phyloP scores from a whole-genome alignment of 92 coral and sea anemone genomes.

The Pocillopora meandrina region DNA sequence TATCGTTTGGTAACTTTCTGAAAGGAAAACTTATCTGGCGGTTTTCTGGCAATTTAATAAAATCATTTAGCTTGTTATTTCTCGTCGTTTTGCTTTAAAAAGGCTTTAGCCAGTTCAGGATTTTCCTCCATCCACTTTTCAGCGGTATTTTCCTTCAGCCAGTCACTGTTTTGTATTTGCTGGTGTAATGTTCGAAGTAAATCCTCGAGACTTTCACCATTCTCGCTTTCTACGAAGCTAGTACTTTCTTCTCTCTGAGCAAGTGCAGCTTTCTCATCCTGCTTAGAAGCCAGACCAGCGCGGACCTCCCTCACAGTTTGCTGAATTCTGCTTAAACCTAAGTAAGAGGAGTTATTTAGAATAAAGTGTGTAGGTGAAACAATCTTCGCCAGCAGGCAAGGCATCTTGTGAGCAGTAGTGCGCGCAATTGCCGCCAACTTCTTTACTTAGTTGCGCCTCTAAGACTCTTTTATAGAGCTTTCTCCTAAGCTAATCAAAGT shows the following conservation, averaged over 20 bases:
- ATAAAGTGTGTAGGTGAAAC: neutral
- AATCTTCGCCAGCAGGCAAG: too few species aligned
- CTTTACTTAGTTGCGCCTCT: too few species aligned
- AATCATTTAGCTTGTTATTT: neutral
- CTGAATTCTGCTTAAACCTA: slow-evolving; percentile 38
- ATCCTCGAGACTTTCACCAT: slow-evolving; percentile 63
- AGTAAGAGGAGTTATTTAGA: neutral
- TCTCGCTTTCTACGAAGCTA: slow-evolving; percentile 9
- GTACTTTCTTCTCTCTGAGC: neutral
- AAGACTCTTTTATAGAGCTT: too few species aligned
- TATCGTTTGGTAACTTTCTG: too few species aligned
- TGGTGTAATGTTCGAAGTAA: slow-evolving; percentile 55
- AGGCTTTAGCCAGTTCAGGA: slow-evolving; percentile 79
- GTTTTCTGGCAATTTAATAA: neutral
- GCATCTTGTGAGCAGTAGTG: too few species aligned
- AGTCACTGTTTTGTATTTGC: slow-evolving; percentile 67
- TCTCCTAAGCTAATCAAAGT: too few species aligned
- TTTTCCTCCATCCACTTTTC: slow-evolving; percentile 83
- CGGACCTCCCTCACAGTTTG: slow-evolving; percentile 34
- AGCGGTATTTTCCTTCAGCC: slow-evolving; percentile 76
- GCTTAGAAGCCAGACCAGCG: slow-evolving; percentile 13
- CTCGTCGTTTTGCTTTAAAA: slow-evolving; percentile 16
- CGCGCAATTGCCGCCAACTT: too few species aligned
- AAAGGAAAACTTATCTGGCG: too few species aligned
- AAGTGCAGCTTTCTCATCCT: neutral